Base-by-base conservation (phyloP, 2,113 vertebrate species). In the Corydoras maculifer region DNA sequence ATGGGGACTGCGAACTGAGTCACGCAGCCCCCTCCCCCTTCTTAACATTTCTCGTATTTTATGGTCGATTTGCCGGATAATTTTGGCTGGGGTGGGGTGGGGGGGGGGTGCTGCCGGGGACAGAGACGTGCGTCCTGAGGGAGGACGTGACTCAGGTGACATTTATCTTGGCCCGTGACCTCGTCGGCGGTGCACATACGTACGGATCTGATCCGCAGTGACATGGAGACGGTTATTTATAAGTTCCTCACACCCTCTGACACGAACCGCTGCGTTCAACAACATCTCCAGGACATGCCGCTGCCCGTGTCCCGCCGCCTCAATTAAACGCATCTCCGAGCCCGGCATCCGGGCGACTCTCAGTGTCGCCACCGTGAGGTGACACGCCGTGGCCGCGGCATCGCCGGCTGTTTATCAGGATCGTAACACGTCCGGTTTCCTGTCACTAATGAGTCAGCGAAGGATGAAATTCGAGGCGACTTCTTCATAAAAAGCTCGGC, bases 191-290 rank as follows among this genome's bases (percentile, higher is more conserved):
- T 57, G 60, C 68, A 31, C 55, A 51, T 74, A 54, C 30, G 15
- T 72, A 62, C n/a, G 5, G 14, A 60, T 55, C 68, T 74, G 65
- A 74, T 74, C 68, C n/a, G 58, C 58, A 74, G 72, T 74, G 72
- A 74, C 72, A 68, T 68, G 72, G 58, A 68, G 68, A 68, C 62
- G 2, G 58, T 58, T 74, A 74, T 74, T 62, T 74, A 68, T 74
- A 74, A 31, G 53, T 12, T 30, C 12, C 31, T 73, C 48, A 49
- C 49, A 55, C 72, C 65, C 65, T 57, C 57, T 58, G 31, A 67
- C 55, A 29, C 61, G 35, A 43, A 43, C 35, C 49, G 58, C 15
- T 60, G 30, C 35, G 18, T 67, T 58, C 8, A 2, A 49, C n/a
- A 68, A 57, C 43, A 35, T 50, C 65, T 68, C 25, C 31, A 66